A percentile compares a stretch with the other conserved stretches of the same genome.
These are phyloP conservation scores for Eumerus sabulonum DNA, from an alignment of 2,888 invertebrate genomes.

Conservation along the genomic window DNA sequence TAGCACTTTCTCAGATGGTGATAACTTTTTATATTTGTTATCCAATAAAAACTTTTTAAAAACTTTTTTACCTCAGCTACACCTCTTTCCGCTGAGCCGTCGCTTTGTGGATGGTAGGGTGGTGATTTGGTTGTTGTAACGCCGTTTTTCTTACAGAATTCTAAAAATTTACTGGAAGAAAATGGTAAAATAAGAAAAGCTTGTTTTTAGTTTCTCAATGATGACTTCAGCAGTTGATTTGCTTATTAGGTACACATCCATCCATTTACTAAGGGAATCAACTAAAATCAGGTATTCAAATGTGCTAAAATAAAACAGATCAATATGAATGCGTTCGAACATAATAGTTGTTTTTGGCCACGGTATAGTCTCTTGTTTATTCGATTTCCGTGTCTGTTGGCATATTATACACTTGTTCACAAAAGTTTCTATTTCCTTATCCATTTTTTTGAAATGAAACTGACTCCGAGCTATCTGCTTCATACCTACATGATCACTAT, in stretches of 20 bases:
- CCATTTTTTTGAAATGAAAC: slow-evolving; percentile 26
- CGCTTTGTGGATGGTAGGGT: slow-evolving; percentile 20
- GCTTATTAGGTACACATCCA: slow-evolving; percentile 18
- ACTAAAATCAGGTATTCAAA: slow-evolving; percentile 13
- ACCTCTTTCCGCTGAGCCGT: slow-evolving; percentile 21
- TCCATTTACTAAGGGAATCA: slow-evolving; percentile 36
- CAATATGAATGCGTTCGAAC: too few relatives aligned
- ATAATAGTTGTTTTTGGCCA: slow-evolving; percentile 20
- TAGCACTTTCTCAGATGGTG: slow-evolving; percentile 11
- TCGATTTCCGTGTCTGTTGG: too few relatives aligned
- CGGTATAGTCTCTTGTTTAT: too few relatives aligned
- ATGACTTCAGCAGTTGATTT: slow-evolving; percentile 25
- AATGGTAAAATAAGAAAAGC: slow-evolving; percentile 39
- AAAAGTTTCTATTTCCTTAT: slow-evolving; percentile 23
- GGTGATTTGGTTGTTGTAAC: slow-evolving; percentile 3
- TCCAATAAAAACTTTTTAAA: slow-evolving; percentile 35
- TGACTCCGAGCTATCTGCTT: slow-evolving; percentile 33
- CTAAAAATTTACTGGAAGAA: slow-evolving; percentile 32
- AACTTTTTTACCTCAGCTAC: slow-evolving; percentile 16
- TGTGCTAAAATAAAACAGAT: slow-evolving; percentile 18
- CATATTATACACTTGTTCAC: too few relatives aligned
- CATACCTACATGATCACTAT: slow-evolving; percentile 28
- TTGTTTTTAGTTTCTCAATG: slow-evolving; percentile 24
- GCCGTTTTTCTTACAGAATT: slow-evolving; percentile 16
- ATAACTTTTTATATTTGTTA: slow-evolving; percentile 14